A percentile compares a stretch with the other conserved stretches of the same genome.
These are phyloP conservation scores for Coendou prehensilis DNA, from an alignment of 2,797 vertebrate species.

Conservation along the genomic window DNA sequence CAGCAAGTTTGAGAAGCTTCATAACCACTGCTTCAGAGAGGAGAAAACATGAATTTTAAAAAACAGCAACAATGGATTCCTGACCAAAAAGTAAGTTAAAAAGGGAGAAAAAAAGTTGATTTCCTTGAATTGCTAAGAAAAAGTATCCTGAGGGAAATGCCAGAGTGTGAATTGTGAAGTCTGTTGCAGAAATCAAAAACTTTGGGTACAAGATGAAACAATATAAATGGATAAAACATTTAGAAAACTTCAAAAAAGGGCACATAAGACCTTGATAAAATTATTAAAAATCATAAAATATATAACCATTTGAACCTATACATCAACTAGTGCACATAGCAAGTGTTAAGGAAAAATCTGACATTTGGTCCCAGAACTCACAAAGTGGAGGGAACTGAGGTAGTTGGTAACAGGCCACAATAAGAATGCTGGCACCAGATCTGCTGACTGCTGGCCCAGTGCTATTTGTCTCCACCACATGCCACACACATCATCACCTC, in stretches of 20 bases:
- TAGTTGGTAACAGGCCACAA: background rate
- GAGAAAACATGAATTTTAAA: background rate
- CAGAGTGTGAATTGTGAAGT: background rate
- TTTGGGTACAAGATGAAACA: background rate
- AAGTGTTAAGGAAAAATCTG: background rate
- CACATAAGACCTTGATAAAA: background rate
- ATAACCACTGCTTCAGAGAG: background rate
- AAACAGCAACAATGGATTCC: background rate
- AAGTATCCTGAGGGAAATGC: background rate
- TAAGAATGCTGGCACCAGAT: background rate
- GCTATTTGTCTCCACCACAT: background rate
- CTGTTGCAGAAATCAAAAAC: slow-evolving; percentile 13
- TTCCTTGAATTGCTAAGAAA: background rate
- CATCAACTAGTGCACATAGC: background rate
- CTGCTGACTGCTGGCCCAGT: background rate
- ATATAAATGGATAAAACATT: background rate
- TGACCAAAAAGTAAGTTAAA: background rate
- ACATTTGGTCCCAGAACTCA: background rate
- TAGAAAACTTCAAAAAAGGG: background rate
- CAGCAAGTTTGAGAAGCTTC: background rate
- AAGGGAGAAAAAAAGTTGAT: background rate
- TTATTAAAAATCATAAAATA: background rate
- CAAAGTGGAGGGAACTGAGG: background rate
- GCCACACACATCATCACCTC: background rate
- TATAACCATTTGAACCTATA: slow-evolving; percentile 19